A percentile compares a stretch with the other conserved stretches of the same genome.
phyloP scores from a whole-genome alignment of 2,888 invertebrate genomes.

The Odontocerum albicorne region DNA sequence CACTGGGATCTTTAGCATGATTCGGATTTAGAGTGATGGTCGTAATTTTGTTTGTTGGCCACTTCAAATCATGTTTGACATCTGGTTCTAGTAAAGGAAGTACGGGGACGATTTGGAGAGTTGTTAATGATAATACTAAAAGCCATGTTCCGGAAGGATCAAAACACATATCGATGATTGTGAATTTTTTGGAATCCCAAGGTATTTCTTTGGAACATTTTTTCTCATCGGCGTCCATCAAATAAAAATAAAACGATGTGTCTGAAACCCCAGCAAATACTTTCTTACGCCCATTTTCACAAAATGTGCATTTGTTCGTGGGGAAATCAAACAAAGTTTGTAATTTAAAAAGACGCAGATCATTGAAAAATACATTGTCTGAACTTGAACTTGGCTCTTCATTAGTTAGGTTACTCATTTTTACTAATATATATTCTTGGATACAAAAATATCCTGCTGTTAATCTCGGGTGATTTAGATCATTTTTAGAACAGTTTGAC shows the following conservation, averaged over 20 bases:
- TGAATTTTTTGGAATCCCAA: conserved; percentile 55
- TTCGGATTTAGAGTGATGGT: conserved; percentile 46
- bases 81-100: conserved; percentile 52
- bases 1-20: conserved; percentile 56
- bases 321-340: conserved; percentile 50
- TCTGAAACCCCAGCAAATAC: conserved; percentile 52
- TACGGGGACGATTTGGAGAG: conserved; percentile 54
- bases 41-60: conserved; percentile 55
- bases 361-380: conserved; percentile 19
- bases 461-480: too few species aligned
- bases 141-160: conserved; percentile 82
- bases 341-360: conserved; percentile 53
- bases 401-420: conserved; percentile 8
- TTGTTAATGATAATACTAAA: conserved; percentile 61
- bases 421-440: background rate
- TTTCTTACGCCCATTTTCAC: conserved; percentile 54
- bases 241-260: conserved; percentile 50
- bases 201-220: conserved; percentile 39
- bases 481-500: too few species aligned
- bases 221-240: conserved; percentile 47
- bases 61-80: conserved; percentile 51
- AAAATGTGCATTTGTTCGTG: conserved; percentile 49
- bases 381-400: conserved; percentile 1
- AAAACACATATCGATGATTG: conserved; percentile 75
- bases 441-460: background rate